Evolutionary conservation across 2,888 invertebrate genomes (phyloP).

Genomic region (Bruchidius siliquastri): DNA sequence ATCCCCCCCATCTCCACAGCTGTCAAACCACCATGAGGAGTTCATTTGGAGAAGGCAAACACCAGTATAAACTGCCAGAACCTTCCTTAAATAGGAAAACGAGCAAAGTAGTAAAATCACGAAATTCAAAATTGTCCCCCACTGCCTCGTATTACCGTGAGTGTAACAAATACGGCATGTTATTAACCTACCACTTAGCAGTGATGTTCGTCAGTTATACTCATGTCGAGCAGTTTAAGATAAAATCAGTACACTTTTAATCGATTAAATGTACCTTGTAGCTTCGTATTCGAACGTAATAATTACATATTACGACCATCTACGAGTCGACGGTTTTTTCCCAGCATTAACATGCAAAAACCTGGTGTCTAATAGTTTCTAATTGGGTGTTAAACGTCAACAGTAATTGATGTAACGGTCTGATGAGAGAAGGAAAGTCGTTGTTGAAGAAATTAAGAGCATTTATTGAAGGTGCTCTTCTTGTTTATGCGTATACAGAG

Average conservation of each 20-base stretch:
- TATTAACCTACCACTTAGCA: background rate
- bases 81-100: too few species aligned
- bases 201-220: background rate
- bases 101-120: too few species aligned
- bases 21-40: too few species aligned
- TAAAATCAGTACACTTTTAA: constrained; percentile 34
- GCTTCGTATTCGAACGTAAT: constrained; percentile 13
- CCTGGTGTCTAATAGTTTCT: constrained; percentile 8
- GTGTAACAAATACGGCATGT: background rate
- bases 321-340: constrained; percentile 12
- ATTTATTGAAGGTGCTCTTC: background rate
- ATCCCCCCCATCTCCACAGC: too few species aligned
- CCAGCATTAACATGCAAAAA: constrained; percentile 9
- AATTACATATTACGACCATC: constrained; percentile 18
- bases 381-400: constrained; percentile 17
- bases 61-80: too few species aligned
- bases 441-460: background rate
- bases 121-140: too few species aligned
- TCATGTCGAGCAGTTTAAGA: constrained; percentile 15
- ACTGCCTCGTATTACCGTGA: too few species aligned
- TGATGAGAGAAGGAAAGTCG: constrained; percentile 11
- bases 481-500: background rate
- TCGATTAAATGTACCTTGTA: constrained; percentile 25
- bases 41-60: too few species aligned
- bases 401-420: constrained; percentile 19